Percentiles rank a stretch among this genome's conserved stretches.
These are phyloP conservation scores for Drosophila parthenogenetica DNA, from an alignment of 2,888 invertebrate genomes.

Conservation along the genomic window DNA sequence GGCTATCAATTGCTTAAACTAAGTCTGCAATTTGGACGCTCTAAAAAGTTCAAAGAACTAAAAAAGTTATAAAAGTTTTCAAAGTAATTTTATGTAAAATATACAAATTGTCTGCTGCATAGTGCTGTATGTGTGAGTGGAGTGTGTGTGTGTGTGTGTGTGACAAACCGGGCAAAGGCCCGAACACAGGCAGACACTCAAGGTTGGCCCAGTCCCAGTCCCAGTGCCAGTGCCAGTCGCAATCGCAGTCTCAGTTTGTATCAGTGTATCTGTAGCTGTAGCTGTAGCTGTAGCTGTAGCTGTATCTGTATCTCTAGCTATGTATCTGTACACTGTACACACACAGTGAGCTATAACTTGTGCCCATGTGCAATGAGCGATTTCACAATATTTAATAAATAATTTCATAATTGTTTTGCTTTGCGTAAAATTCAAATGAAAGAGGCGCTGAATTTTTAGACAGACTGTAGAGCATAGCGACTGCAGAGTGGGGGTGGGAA, in stretches of 20 bases:
- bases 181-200: constrained; percentile 48
- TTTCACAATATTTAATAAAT: constrained; percentile 82
- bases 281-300: constrained; percentile 19
- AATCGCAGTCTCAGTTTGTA: constrained; percentile 15
- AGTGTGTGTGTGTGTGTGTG: constrained; percentile 3
- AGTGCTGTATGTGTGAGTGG: constrained; percentile 5
- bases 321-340: constrained; percentile 13
- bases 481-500: neutral
- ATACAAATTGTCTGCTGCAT: neutral
- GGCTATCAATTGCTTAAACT: too few species aligned
- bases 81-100: too few species aligned
- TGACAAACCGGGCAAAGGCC: constrained; percentile 39
- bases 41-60: too few species aligned
- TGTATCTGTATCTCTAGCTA: too few species aligned
- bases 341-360: constrained; percentile 12
- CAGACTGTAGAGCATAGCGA: constrained; percentile 26
- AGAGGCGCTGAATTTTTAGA: constrained; percentile 57
- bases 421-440: constrained; percentile 75
- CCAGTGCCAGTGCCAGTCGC: constrained; percentile 39
- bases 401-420: constrained; percentile 82
- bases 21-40: too few species aligned
- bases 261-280: constrained; percentile 36
- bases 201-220: constrained; percentile 65
- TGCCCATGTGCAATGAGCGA: constrained; percentile 69
- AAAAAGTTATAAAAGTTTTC: too few species aligned